Evolutionary conservation across 2,888 invertebrate genomes (phyloP), one percentile per base, ranked within the genome.

Genomic region (Amblyjoppa proteus): DNA sequence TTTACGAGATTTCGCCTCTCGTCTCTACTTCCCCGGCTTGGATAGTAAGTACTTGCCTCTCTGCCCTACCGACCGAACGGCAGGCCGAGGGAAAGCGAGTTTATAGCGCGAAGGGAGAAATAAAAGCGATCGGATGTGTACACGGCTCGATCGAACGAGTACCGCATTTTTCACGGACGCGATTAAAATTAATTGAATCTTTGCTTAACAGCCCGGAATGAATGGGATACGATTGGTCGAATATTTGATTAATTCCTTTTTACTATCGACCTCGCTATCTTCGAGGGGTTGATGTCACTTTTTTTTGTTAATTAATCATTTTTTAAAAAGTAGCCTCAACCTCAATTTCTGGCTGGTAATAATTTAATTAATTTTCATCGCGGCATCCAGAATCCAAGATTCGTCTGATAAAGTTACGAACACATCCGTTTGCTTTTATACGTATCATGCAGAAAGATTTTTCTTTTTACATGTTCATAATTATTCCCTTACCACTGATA

Each of bases 1-100:
- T 81, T 81, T 81, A 81, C 75, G 81, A 74, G 75, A 81, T 69
- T 58, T 75, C 61, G 58, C 74, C 75, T 76, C 9, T 28, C 1
- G 58, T 58, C 28, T 58, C 28, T 25, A 58, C 58, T 58, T 20
- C 25, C 34, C 74, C 61, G 45, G 45, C 25, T 51, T 5, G 75
- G 75, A 34, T 66, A 38, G 66, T 76, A 66, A 66, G 66, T 66
- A 76, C 61, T 64, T 16, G 74, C 74, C 28, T 58, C 56, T 58
- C 58, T 16, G 41, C 61, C 58, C 61, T 41, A 20, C 3, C 38
- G n/a, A 53, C 64, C 20, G 64, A 31, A 66, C 61, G 71, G 74
- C 49, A 66, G 81, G 56, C 56, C 66, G 41, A 45, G 58, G 61
- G 61, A 56, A 74, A 74, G 75, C 34, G 41, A 58, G 74, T 74